phyloP scores from a whole-genome alignment of 1,140 invertebrate species.

The Drosophila albomicans region DNA sequence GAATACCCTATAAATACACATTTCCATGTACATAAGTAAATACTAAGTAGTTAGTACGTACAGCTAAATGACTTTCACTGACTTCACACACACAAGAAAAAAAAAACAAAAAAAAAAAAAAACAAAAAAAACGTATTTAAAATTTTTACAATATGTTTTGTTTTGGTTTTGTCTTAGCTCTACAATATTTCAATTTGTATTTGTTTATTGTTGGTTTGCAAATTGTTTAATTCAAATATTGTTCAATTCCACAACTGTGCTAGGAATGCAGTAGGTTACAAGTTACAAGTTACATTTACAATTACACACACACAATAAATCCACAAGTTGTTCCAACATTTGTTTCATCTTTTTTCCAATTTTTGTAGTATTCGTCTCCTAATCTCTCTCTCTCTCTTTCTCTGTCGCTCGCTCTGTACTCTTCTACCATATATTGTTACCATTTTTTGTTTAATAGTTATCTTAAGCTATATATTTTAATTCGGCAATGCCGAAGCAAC shows the following conservation, averaged over 20 bases:
- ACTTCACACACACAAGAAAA: background rate
- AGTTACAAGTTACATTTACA: slow-evolving; percentile 55
- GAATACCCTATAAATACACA: slow-evolving; percentile 47
- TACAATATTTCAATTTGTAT: slow-evolving; percentile 53
- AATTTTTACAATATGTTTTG: slow-evolving; percentile 35
- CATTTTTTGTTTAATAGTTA: background rate
- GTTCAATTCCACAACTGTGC: slow-evolving; percentile 81
- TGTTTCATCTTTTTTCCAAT: background rate
- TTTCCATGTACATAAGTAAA: background rate
- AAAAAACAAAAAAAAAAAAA: slow-evolving; percentile 13
- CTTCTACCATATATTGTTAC: background rate
- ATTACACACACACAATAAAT: slow-evolving; percentile 36
- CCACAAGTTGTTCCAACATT: slow-evolving; percentile 12
- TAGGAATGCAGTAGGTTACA: slow-evolving; percentile 74
- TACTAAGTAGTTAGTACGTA: slow-evolving; percentile 3
- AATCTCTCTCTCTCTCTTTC: background rate
- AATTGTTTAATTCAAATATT: slow-evolving; percentile 68
- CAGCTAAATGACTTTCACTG: slow-evolving; percentile 21
- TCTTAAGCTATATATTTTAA: slow-evolving; percentile 45
- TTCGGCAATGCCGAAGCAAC: slow-evolving; percentile 59
- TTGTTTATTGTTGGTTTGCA: slow-evolving; percentile 36
- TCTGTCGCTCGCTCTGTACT: background rate
- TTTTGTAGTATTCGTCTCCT: background rate
- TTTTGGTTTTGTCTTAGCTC: slow-evolving; percentile 30
- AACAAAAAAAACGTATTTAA: slow-evolving; percentile 38